Conservation (phyloP, 1,140 invertebrate species). For the Drosophila subpulchrella region DNA sequence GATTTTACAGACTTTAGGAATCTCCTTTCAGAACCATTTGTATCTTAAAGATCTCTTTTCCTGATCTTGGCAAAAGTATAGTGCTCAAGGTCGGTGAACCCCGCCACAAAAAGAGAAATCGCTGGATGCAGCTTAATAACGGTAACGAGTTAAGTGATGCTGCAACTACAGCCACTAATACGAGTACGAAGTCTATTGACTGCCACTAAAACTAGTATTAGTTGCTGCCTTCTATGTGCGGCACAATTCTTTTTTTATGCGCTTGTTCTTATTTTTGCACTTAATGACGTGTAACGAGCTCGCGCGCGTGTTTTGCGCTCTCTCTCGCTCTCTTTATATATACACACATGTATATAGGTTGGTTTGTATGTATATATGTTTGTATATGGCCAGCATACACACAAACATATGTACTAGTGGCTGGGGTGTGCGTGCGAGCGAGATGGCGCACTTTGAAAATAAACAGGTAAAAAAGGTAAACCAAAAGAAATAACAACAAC, state of each 20-base stretch:
- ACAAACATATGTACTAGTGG: slow-evolving; percentile 45
- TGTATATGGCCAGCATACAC: slow-evolving; percentile 30
- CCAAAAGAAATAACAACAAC: slow-evolving; percentile 66
- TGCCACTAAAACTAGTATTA: slow-evolving; percentile 33
- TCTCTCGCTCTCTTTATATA: slow-evolving; percentile 23
- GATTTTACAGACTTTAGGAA: too few species aligned
- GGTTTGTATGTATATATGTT: slow-evolving; percentile 12
- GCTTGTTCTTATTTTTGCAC: slow-evolving; percentile 77
- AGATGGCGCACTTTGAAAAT: slow-evolving; percentile 57
- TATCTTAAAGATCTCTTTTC: not conserved
- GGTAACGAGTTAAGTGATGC: slow-evolving; percentile 40
- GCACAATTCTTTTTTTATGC: slow-evolving; percentile 59
- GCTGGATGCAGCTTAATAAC: slow-evolving; percentile 39
- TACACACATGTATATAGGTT: slow-evolving; percentile 9
- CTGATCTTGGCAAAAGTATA: slow-evolving; percentile 4
- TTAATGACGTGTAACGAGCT: slow-evolving; percentile 77
- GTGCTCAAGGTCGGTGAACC: slow-evolving; percentile 33
- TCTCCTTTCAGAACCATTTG: not conserved
- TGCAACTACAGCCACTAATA: slow-evolving; percentile 35
- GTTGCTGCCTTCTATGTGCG: slow-evolving; percentile 45
- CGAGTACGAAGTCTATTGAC: slow-evolving; percentile 21
- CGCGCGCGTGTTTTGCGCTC: slow-evolving; percentile 64
- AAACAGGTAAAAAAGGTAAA: slow-evolving; percentile 76
- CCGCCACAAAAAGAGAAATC: slow-evolving; percentile 32
- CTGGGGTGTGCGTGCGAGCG: slow-evolving; percentile 48